These are phyloP conservation scores for Heliopora coerulea DNA, from an alignment of 92 coral and sea anemone species.

Conservation along the genomic window DNA sequence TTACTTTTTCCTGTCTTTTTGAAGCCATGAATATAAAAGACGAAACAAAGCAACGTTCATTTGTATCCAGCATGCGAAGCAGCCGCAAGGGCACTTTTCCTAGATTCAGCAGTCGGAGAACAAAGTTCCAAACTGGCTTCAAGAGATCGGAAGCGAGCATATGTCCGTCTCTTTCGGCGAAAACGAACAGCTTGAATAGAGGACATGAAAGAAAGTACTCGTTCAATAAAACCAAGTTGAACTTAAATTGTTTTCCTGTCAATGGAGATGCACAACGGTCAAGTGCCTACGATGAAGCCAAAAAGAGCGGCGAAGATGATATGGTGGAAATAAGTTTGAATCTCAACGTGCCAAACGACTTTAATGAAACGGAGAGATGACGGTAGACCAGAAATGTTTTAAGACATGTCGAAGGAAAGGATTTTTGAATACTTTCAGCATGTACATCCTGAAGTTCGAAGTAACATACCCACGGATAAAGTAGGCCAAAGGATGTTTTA, in stretches of 20 bases:
- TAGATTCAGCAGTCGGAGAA: slow-evolving; percentile 23
- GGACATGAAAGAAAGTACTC: slow-evolving; percentile 14
- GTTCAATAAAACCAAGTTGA: not conserved
- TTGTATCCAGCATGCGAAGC: slow-evolving; percentile 19
- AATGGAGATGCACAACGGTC: slow-evolving; percentile 13
- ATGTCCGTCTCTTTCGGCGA: slow-evolving; percentile 12
- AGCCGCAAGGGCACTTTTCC: slow-evolving; percentile 31
- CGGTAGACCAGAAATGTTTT: not conserved
- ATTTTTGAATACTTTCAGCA: no score
- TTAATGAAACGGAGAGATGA: slow-evolving; percentile 7
- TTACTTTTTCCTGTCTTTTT: not conserved
- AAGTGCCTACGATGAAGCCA: not conserved
- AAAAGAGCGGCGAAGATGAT: not conserved
- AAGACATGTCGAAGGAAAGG: not conserved
- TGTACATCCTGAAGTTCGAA: no score
- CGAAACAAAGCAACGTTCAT: slow-evolving; percentile 32
- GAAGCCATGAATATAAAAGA: slow-evolving; percentile 17
- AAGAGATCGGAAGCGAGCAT: not conserved
- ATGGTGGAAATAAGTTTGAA: slow-evolving; percentile 25
- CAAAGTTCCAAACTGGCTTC: slow-evolving; percentile 25
- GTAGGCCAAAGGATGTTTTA: no score
- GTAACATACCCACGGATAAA: no score
- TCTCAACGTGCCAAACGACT: not conserved
- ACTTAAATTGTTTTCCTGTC: slow-evolving; percentile 17
- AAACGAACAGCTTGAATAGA: not conserved